A percentile compares a stretch with the other conserved stretches of the same genome.
Conservation (phyloP, 2,113 vertebrate species). For the Calidris pugnax region DNA sequence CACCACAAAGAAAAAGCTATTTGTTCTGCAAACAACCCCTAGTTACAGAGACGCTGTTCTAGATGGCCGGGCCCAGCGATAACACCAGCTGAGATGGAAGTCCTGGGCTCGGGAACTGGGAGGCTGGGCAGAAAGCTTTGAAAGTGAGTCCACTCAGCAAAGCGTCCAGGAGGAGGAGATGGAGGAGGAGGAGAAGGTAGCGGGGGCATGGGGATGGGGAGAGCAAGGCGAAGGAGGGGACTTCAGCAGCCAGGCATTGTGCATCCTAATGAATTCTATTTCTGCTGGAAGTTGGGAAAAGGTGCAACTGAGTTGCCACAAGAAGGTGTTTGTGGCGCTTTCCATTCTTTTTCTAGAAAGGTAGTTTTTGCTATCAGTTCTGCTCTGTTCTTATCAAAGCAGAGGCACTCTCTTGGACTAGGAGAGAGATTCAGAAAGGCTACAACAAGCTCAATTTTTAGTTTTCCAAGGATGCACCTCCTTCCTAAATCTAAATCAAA, state of each 20-base stretch:
- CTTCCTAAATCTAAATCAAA: not conserved
- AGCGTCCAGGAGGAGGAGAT: not conserved
- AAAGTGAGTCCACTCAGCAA: not conserved
- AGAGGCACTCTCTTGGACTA: not conserved
- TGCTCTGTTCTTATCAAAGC: not conserved
- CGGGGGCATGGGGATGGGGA: not conserved
- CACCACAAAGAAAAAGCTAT: slow-evolving; percentile 16
- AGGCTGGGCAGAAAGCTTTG: not conserved
- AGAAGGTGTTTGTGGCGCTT: not conserved
- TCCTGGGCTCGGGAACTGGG: not conserved
- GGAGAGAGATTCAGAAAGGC: not conserved
- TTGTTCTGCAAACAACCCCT: slow-evolving; percentile 28
- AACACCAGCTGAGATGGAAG: not conserved
- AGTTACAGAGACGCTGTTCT: not conserved
- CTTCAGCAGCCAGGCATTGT: not conserved
- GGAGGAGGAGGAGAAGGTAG: not conserved
- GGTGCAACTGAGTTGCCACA: not conserved
- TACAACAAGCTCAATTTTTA: not conserved
- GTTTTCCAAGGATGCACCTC: not conserved
- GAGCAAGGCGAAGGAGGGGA: not conserved
- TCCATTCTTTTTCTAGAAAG: not conserved
- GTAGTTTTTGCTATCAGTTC: fast-evolving
- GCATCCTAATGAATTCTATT: too few relatives aligned
- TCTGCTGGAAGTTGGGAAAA: not conserved
- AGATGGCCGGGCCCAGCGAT: not conserved